Evolutionary conservation across 2,113 vertebrate species (phyloP), one percentile per base, ranked within the genome.

Genomic region (Nothobranchius kuhntae): DNA sequence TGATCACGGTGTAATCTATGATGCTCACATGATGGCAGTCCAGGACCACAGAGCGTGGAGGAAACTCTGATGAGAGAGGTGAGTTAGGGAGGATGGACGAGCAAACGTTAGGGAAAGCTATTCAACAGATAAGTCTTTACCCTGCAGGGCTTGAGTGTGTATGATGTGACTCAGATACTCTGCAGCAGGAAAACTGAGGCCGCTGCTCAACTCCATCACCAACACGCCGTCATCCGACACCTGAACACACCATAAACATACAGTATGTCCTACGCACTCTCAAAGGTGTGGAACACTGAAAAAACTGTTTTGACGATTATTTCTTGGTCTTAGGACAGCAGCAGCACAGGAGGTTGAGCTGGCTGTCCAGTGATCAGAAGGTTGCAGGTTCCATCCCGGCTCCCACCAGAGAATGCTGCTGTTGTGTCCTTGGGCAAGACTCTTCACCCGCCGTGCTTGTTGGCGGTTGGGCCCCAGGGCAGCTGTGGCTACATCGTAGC

Each of bases 1-100:
- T 76, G 66, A 95, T 89, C 42, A 90, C 94, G 0, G 96, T 95
- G 92, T 94, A 98, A 82, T 99, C 98, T 0, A 98, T 60, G 67
- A 71, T 73, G 88, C 91, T 94, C 89, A 99, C 9, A 7, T 95
- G 95, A 45, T 86, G 73, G 24, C 95, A 96, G 78, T 98, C 95
- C 86, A 99, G 87, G 40, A 96, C 62, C 8, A 94, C 50, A 0
- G 78, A 89, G 6, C 84, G 78, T 0, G 93, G 89, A 0, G 91
- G 89, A 46, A 90, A 92, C 0, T 8, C 95, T 96, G 89, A 26
- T 4, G 60, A 21, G 47, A 48, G 9, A 24, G 10, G 51, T 13
- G 14, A n/a, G 4, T 4, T 17, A 7, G 46, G 42, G 53, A 12
- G 21, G 21, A 69, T 0, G 9, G 56, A 35, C 17, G 46, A 30